Evolutionary conservation across 2,113 vertebrate species (phyloP).

Genomic region (Etheostoma cragini): DNA sequence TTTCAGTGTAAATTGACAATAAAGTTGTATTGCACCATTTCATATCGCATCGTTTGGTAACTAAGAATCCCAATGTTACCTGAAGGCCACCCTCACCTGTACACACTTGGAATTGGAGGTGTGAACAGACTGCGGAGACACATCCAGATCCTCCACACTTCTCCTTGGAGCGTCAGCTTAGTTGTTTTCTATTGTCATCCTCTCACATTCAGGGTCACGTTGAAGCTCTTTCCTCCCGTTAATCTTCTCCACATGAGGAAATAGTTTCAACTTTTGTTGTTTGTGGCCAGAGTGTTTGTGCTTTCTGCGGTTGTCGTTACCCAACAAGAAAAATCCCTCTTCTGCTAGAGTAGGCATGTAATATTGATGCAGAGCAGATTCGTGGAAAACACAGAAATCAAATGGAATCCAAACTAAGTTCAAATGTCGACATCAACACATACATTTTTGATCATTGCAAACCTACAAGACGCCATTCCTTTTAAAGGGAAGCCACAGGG

Average conservation of each 20-base stretch:
- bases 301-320: slow-evolving; percentile 63
- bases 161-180: neutral
- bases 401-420: slow-evolving; percentile 79
- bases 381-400: slow-evolving; percentile 74
- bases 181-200: slow-evolving; percentile 23
- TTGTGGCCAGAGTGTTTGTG: slow-evolving; percentile 66
- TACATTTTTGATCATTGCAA: slow-evolving; percentile 81
- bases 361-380: slow-evolving; percentile 81
- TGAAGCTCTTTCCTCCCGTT: slow-evolving; percentile 14
- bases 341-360: slow-evolving; percentile 73
- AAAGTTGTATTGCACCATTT: no score
- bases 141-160: no score
- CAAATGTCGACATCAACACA: slow-evolving; percentile 79
- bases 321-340: slow-evolving; percentile 54
- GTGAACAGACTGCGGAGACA: no score
- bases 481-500: slow-evolving; percentile 65
- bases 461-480: slow-evolving; percentile 60
- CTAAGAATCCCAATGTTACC: no score
- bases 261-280: slow-evolving; percentile 70
- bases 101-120: no score
- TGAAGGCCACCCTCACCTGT: no score
- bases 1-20: no score
- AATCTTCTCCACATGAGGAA: slow-evolving; percentile 62
- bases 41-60: no score
- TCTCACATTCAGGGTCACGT: neutral